Conservation (phyloP, 2,113 vertebrate genomes). For the Candoia aspera region DNA sequence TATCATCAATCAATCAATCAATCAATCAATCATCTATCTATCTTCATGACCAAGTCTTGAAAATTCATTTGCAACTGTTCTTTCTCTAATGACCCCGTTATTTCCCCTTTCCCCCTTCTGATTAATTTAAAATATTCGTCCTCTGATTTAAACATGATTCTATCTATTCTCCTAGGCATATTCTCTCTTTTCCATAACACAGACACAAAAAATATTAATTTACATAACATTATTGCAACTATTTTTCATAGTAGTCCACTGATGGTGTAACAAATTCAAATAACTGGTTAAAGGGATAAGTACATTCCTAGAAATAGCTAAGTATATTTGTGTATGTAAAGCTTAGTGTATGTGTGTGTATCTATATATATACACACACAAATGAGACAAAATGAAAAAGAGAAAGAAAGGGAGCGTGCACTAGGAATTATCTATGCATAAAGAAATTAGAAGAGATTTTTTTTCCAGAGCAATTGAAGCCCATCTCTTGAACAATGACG, state of each 20-base stretch:
- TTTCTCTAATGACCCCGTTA: background rate
- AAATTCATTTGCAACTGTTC: background rate
- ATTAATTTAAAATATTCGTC: slow-evolving; percentile 11
- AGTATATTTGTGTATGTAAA: background rate
- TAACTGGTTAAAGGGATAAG: slow-evolving; percentile 43
- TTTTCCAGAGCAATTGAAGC: slow-evolving; percentile 80
- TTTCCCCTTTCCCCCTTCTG: background rate
- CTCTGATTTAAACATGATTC: background rate
- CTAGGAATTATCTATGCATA: slow-evolving; percentile 81
- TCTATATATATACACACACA: slow-evolving; percentile 3
- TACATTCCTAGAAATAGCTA: slow-evolving; percentile 37
- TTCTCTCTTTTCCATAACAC: background rate
- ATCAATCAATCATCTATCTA: too few relatives aligned
- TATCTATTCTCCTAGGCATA: background rate
- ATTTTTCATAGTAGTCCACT: slow-evolving; percentile 19
- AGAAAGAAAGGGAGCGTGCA: slow-evolving; percentile 61
- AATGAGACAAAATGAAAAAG: slow-evolving; percentile 54
- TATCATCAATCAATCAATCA: too few relatives aligned
- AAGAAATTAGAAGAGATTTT: slow-evolving; percentile 81
- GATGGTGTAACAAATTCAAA: background rate
- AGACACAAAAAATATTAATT: background rate
- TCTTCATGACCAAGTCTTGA: background rate
- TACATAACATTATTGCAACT: background rate
- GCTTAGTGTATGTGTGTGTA: slow-evolving; percentile 7
- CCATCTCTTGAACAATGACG: slow-evolving; percentile 83